These are phyloP conservation scores for Raja brachyura DNA, from an alignment of 2,113 vertebrate species.

Conservation along the genomic window DNA sequence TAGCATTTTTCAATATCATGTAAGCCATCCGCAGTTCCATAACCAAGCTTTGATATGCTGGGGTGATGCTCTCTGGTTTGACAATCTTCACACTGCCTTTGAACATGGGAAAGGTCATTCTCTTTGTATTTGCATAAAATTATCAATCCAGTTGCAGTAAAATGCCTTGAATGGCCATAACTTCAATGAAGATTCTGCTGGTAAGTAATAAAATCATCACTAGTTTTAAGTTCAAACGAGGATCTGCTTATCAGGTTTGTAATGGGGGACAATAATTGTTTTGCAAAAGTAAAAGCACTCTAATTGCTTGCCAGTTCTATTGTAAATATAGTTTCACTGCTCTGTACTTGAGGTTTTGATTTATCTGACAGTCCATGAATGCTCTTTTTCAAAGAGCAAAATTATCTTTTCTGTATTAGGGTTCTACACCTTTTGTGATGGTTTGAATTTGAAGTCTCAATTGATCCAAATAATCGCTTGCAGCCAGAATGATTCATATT, in stretches of 20 bases:
- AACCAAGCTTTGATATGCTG: neutral
- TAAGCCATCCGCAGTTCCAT: neutral
- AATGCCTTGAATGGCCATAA: neutral
- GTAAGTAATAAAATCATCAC: neutral
- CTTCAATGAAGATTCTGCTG: neutral
- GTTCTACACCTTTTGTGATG: neutral
- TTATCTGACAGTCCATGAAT: neutral
- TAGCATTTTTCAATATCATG: neutral
- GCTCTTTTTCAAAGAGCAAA: neutral
- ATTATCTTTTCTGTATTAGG: neutral
- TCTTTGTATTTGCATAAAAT: neutral
- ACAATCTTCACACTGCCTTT: neutral
- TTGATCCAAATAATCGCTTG: neutral
- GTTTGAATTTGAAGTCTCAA: constrained; percentile 20
- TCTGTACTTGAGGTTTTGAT: neutral
- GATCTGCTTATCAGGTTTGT: neutral
- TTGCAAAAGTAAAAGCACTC: neutral
- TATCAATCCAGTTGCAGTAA: neutral
- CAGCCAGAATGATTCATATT: neutral
- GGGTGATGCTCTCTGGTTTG: neutral
- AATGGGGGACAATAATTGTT: neutral
- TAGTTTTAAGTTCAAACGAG: neutral
- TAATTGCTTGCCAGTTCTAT: neutral
- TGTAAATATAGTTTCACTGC: neutral
- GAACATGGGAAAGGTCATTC: neutral